Conservation (phyloP, 2,888 invertebrate species). For the Tholera decimalis region DNA sequence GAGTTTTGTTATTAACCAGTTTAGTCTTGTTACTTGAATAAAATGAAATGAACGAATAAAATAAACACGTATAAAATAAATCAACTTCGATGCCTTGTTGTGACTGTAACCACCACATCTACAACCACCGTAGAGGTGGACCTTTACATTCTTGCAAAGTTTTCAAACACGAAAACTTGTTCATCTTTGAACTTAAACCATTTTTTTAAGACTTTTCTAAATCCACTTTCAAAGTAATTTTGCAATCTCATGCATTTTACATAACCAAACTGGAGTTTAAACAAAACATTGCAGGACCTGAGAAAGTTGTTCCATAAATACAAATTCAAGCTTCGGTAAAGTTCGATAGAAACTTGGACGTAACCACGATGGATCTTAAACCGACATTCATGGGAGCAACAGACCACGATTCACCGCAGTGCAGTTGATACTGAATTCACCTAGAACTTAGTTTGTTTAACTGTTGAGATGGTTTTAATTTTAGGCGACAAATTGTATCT, state of each 20-base stretch:
- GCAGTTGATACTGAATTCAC: conserved; percentile 35
- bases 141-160: conserved; percentile 9
- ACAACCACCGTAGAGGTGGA: background rate
- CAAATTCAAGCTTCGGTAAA: conserved; percentile 28
- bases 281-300: conserved; percentile 17
- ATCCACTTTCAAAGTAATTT: background rate
- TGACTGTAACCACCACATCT: too few species aligned
- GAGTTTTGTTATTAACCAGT: too few species aligned
- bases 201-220: background rate
- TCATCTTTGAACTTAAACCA: background rate
- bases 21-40: too few species aligned
- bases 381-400: conserved; percentile 23
- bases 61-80: background rate
- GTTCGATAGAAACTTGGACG: conserved; percentile 22
- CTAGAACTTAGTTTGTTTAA: conserved; percentile 34
- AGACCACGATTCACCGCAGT: conserved; percentile 23
- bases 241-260: conserved; percentile 8
- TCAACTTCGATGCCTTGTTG: too few species aligned
- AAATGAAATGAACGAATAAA: too few species aligned
- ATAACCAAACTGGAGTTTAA: conserved; percentile 7
- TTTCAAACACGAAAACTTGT: background rate
- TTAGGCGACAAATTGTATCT: conserved; percentile 12
- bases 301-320: conserved; percentile 26
- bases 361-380: conserved; percentile 32
- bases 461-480: conserved; percentile 24